Base-by-base conservation (phyloP, 2,113 vertebrate genomes). In the Notarius lentiginosus region DNA sequence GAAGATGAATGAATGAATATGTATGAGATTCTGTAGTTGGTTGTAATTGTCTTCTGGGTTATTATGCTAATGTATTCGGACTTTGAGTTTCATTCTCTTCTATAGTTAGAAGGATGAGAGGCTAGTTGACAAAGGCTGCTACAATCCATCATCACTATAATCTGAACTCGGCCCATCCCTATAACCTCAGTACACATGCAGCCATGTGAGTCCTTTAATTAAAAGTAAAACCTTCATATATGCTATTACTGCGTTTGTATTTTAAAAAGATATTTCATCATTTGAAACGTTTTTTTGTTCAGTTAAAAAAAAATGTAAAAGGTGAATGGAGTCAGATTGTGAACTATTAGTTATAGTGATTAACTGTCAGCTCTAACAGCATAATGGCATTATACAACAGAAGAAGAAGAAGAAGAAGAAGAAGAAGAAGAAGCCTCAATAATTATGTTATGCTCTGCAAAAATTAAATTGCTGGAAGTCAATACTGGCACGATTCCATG, bases 11-110 rank as follows among this genome's bases (percentile, higher is more conserved):
- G 11, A 53, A 77, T 79, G 17, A 79, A 55, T 24, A 88, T 85
- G 79, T 66, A 82, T 22, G 30, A 85, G 47, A 47, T 87, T 79
- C 83, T 85, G 55, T 79, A 86, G 81, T 84, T 82, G 60, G 77
- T 76, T 65, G 27, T 75, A 65, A 81, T 56, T 82, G 65, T 82
- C 60, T 70, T 77, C n/a, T 82, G 22, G 63, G 58, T 30, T 14
- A 84, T 84, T 84, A 88, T 86, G 66, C 30, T 81, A 84, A 88
- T 81, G 1, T 24, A 86, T 79, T 85, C 79, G 15, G 49, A 79
- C 51, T 73, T 18, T 14, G 22, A 61, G 65, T 58, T 88, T 53
- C 68, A 84, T 60, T 72, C 24, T 70, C 22, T 47, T 47, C 15
- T 87, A 34, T 63, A 84, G 80, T 68, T 63, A 66, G 49, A 70